These are phyloP conservation scores for Scophthalmus maximus DNA, from an alignment of 2,113 vertebrate genomes.

Conservation along the genomic window DNA sequence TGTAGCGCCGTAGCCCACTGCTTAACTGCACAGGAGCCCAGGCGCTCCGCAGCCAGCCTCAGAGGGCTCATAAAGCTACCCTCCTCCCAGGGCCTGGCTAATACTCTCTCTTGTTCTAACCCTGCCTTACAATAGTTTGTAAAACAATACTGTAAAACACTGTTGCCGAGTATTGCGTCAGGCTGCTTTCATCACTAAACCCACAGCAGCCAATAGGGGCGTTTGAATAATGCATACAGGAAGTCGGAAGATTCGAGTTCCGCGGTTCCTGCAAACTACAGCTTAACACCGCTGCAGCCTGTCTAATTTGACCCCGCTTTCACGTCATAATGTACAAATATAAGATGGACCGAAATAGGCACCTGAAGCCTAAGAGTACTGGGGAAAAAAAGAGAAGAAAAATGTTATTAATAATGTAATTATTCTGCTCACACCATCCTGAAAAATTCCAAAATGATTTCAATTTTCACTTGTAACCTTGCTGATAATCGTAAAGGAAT, in stretches of 20 bases:
- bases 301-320: constrained; percentile 42
- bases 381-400: constrained; percentile 11
- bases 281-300: constrained; percentile 21
- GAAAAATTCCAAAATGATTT: constrained; percentile 49
- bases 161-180: constrained; percentile 79
- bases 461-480: constrained; percentile 56
- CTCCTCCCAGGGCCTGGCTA: constrained; percentile 72
- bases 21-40: constrained; percentile 77
- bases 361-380: neutral
- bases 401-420: constrained; percentile 25
- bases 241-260: constrained; percentile 67
- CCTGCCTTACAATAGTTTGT: constrained; percentile 78
- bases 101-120: constrained; percentile 74
- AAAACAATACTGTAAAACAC: constrained; percentile 80
- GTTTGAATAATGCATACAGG: constrained; percentile 77
- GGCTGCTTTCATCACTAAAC: constrained; percentile 75
- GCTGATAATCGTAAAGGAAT: constrained; percentile 68
- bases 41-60: constrained; percentile 70
- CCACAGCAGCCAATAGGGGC: constrained; percentile 72
- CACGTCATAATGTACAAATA: constrained; percentile 14
- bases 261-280: constrained; percentile 36
- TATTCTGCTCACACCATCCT: constrained; percentile 26
- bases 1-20: constrained; percentile 69
- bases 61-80: constrained; percentile 81
- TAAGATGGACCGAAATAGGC: constrained; percentile 3